Percentiles rank a stretch among this genome's conserved stretches.
phyloP scores from a whole-genome alignment of 2,888 invertebrate genomes.

The Dromius quadrimaculatus region DNA sequence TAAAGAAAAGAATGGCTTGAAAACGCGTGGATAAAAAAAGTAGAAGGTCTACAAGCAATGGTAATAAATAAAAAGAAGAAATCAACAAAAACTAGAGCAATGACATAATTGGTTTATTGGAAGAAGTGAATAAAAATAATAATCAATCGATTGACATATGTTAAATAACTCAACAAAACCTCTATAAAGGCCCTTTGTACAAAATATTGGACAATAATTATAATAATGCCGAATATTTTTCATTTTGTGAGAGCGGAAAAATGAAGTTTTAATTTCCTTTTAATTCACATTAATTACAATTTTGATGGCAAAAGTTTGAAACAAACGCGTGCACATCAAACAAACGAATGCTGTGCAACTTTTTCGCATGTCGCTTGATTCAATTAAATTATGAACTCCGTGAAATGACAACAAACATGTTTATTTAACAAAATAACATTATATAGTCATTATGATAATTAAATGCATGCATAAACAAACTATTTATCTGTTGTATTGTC shows the following conservation, averaged over 20 bases:
- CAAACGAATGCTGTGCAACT: constrained; percentile 33
- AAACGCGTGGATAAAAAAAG: too few species aligned
- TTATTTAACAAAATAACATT: constrained; percentile 49
- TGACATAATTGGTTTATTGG: too few species aligned
- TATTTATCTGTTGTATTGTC: constrained; percentile 44
- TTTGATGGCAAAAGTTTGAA: constrained; percentile 22
- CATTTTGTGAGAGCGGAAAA: constrained; percentile 30
- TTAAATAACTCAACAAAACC: too few species aligned
- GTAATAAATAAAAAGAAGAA: too few species aligned
- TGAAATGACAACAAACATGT: constrained; percentile 50
- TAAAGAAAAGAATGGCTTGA: too few species aligned
- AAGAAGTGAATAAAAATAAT: too few species aligned
- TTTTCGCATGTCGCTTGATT: constrained; percentile 50
- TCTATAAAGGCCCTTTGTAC: constrained; percentile 9
- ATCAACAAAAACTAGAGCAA: too few species aligned
- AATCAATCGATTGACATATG: too few species aligned
- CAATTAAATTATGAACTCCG: constrained; percentile 46
- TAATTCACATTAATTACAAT: constrained; percentile 49
- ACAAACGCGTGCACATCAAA: constrained; percentile 33
- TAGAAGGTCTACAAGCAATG: too few species aligned
- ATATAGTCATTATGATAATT: constrained; percentile 51
- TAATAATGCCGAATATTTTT: constrained; percentile 41
- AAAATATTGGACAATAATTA: constrained; percentile 34
- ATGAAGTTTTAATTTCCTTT: constrained; percentile 47
- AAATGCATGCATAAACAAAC: constrained; percentile 47